These are phyloP conservation scores for Chironomus striatipennis DNA, from an alignment of 1,140 invertebrate genomes.

Conservation along the genomic window DNA sequence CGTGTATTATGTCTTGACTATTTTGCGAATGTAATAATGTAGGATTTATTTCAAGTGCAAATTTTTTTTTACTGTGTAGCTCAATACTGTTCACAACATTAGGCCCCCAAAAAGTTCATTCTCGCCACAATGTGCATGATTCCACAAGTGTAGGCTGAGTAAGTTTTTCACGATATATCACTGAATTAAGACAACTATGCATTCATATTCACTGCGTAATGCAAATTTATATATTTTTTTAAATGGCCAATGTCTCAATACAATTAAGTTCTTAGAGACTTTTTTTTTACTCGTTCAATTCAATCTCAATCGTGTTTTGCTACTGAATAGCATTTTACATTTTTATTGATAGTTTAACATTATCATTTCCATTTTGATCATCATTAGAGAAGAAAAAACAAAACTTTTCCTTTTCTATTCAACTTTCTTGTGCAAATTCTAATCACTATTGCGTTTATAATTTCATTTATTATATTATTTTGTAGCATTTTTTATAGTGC, in stretches of 20 bases:
- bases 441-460: background rate
- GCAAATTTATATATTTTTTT: too few species aligned
- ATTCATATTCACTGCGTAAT: background rate
- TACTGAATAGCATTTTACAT: background rate
- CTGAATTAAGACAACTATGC: background rate
- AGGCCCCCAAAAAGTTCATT: conserved; percentile 6
- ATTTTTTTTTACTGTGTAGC: background rate
- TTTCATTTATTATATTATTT: too few species aligned
- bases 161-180: background rate
- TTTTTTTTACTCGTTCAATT: background rate
- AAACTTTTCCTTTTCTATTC: background rate
- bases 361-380: background rate
- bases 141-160: background rate
- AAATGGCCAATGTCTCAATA: background rate
- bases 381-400: background rate
- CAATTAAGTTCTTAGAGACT: background rate
- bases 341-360: background rate
- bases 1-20: background rate
- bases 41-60: conserved; percentile 13
- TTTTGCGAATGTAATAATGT: background rate
- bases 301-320: background rate
- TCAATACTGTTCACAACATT: conserved; percentile 2
- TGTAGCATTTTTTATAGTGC: too few species aligned
- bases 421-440: conserved; percentile 8
- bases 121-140: background rate